Conservation (phyloP, 2,113 vertebrate genomes). For the Cynopterus brachyotis region DNA sequence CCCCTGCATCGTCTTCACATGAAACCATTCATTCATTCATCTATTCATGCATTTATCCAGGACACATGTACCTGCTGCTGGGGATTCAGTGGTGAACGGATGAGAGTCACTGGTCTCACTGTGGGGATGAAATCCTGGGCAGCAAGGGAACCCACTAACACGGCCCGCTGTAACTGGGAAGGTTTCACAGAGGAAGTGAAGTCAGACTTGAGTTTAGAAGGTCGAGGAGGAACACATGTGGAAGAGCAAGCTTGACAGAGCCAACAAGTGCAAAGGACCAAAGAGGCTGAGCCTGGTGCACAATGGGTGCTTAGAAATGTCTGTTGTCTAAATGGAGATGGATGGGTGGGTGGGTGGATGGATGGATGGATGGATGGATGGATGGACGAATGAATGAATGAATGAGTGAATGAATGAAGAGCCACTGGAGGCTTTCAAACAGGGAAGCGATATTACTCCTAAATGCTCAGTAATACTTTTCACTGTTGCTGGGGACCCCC, state of each 20-base stretch:
- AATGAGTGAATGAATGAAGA: not conserved
- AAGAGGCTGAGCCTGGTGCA: not conserved
- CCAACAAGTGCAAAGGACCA: not conserved
- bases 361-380: too few relatives aligned
- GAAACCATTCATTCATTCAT: not conserved
- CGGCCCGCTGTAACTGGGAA: not conserved
- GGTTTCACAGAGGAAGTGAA: not conserved
- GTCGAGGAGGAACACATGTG: not conserved
- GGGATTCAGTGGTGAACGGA: not conserved
- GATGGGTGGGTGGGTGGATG: not conserved
- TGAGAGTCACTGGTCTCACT: not conserved
- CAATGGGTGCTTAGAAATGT: not conserved
- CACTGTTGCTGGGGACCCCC: too few relatives aligned
- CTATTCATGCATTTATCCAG: not conserved
- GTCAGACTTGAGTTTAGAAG: not conserved
- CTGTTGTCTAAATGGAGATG: not conserved
- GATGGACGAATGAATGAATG: not conserved
- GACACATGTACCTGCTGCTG: not conserved
- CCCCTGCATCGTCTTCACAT: not conserved
- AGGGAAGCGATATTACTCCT: not conserved
- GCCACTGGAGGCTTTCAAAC: not conserved
- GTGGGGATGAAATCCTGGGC: not conserved
- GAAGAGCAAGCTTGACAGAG: not conserved
- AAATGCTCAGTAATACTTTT: not conserved
- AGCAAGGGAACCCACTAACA: not conserved